phyloP scores from a whole-genome alignment of 2,797 vertebrate species.

The Pogonophryne albipinna region DNA sequence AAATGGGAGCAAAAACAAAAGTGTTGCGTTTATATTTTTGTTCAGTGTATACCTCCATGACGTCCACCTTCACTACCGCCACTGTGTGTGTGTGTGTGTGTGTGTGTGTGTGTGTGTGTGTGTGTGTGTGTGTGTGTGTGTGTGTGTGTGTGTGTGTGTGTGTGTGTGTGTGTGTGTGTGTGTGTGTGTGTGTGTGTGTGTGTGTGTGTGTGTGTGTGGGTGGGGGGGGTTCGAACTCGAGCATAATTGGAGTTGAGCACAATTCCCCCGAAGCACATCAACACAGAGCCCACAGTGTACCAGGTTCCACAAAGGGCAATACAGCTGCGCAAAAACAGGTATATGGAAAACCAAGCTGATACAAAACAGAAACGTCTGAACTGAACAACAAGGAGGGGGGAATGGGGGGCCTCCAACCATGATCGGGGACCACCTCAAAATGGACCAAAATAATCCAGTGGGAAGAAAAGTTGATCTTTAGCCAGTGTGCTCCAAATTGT shows the following conservation, averaged over 20 bases:
- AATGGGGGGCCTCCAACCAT: conserved; percentile 26
- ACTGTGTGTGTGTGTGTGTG: too few species aligned
- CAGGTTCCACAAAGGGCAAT: conserved; percentile 55
- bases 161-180: conserved; percentile 11
- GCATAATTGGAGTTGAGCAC: conserved; percentile 66
- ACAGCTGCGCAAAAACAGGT: conserved; percentile 76
- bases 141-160: conserved; percentile 6
- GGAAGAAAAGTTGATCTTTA: conserved; percentile 39
- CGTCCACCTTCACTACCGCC: conserved; percentile 19
- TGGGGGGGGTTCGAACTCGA: conserved; percentile 21
- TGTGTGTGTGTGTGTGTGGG: neutral
- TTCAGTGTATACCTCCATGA: too few species aligned
- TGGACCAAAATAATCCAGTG: conserved; percentile 14
- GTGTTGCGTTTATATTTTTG: too few species aligned
- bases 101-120: neutral
- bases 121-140: conserved; percentile 2
- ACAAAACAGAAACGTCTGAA: conserved; percentile 78
- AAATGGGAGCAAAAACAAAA: too few species aligned
- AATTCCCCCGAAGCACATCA: conserved; percentile 70
- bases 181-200: neutral
- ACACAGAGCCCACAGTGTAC: conserved; percentile 69
- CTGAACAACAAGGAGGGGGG: conserved; percentile 64
- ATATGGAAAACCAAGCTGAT: conserved; percentile 74
- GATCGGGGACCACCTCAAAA: conserved; percentile 58
- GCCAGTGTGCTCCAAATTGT: conserved; percentile 43